These are phyloP conservation scores for Micronisus gabar DNA, from an alignment of 2,113 vertebrate genomes.

Conservation along the genomic window DNA sequence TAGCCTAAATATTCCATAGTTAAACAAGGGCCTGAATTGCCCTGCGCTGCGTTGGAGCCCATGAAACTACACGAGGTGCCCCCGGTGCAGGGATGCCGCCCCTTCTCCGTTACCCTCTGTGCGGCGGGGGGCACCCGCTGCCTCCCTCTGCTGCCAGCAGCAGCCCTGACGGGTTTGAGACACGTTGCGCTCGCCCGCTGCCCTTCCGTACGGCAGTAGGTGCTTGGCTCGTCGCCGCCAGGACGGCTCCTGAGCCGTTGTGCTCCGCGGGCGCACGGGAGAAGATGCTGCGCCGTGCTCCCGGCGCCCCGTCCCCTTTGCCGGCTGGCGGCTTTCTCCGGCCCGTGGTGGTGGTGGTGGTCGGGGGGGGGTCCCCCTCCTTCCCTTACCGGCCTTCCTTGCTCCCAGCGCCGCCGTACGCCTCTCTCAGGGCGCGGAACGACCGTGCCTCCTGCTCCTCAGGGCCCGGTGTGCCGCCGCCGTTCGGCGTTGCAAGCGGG, in stretches of 20 bases:
- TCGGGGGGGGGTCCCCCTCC: background rate
- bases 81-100: too few species aligned
- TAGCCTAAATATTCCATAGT: too few species aligned
- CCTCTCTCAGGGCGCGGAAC: too few species aligned
- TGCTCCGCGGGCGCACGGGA: background rate
- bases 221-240: too few species aligned
- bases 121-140: background rate
- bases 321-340: background rate
- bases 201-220: fast-evolving
- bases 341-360: too few species aligned
- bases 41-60: background rate
- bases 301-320: background rate
- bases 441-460: too few species aligned
- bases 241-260: background rate
- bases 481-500: too few species aligned
- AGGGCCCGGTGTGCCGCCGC: too few species aligned
- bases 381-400: background rate
- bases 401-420: background rate
- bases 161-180: background rate
- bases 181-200: too few species aligned
- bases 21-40: background rate
- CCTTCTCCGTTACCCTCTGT: too few species aligned
- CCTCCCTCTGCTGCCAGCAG: background rate
- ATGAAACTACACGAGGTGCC: too few species aligned
- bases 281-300: fast-evolving